Percentiles rank a stretch among this genome's conserved stretches.
phyloP scores from a whole-genome alignment of 2,797 vertebrate genomes.

The Falco novaeseelandiae region DNA sequence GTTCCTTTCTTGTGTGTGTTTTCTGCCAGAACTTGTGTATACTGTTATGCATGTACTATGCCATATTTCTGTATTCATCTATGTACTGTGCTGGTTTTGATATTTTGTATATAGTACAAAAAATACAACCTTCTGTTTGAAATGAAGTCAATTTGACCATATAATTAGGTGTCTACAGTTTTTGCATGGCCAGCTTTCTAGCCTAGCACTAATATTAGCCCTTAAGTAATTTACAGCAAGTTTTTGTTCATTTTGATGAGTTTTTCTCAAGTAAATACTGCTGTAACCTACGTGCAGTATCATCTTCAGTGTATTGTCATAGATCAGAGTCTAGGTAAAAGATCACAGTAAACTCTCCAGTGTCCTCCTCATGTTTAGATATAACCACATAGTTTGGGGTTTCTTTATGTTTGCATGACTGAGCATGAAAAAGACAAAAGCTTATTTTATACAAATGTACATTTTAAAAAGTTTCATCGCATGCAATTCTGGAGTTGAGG shows the following conservation, averaged over 20 bases:
- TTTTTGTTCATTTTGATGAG: not conserved
- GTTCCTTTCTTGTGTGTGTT: not conserved
- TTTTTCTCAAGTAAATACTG: not conserved
- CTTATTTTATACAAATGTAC: not conserved
- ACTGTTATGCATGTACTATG: not conserved
- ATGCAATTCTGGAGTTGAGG: not conserved
- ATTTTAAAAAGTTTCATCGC: not conserved
- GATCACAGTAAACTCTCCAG: not conserved
- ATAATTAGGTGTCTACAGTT: not conserved
- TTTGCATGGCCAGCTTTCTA: not conserved
- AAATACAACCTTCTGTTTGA: not conserved
- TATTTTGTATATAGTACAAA: not conserved
- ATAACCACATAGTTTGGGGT: not conserved
- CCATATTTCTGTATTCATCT: not conserved
- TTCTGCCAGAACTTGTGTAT: not conserved
- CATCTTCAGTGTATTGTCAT: not conserved
- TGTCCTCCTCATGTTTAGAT: not conserved
- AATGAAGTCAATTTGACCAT: not conserved
- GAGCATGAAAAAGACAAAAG: not conserved
- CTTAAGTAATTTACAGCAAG: not conserved
- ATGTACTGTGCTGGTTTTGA: not conserved
- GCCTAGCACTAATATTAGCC: not conserved
- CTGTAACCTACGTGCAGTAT: rapidly evolving
- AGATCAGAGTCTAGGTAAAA: not conserved
- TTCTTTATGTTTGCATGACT: not conserved